Base-by-base conservation (phyloP, 1,140 invertebrate genomes). In the Penaeus vannamei region DNA sequence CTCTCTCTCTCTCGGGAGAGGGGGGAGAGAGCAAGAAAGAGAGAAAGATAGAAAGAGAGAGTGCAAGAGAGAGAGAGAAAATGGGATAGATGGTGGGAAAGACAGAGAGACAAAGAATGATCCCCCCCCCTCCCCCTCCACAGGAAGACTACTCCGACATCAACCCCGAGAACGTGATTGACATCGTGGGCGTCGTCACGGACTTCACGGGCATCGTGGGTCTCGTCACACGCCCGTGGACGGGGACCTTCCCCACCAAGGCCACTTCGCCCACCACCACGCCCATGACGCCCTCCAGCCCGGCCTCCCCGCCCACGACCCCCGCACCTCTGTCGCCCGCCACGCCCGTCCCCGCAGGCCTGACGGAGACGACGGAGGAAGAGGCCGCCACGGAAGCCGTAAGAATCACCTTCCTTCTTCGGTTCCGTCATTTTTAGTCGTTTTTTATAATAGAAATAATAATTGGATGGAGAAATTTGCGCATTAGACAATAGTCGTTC, bases 131-230 rank as follows among this genome's bases (percentile, higher is more conserved):
- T 5, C 5, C 5, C 36, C 36, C n/a, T 14, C 12, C 7, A 20
- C 69, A 76, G 26, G 5, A 26, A 36, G 85, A 86, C 61, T 77
- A 76, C 42, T 85, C 86, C 19, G 85, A 90, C 26, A 29, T 86
- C 4, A 86, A 90, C 53, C 84, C 85, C 5, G 84, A 86, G 32
- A 90, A 90, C 77, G 46, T 91, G 10, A 87, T 91, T 17, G 90
- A 91, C 61, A 91, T 91, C 59, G 88, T 91, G 60, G 90, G 88
- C 10, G 86, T 91, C 26, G 89, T 91, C 10, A 91, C 90, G 22
- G 90, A 91, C 42, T 82, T 81, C 85, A 91, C 90, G 2, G 90
- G 90, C 22, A 91, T 91, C 59, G 66, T 91, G 0, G 87, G 84
- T 32, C 76, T 91, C 23, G 87, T 91, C 20, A 91, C 90, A 22